These are phyloP conservation scores for Hedychridium roseum DNA, from an alignment of 2,888 invertebrate species.

Conservation along the genomic window DNA sequence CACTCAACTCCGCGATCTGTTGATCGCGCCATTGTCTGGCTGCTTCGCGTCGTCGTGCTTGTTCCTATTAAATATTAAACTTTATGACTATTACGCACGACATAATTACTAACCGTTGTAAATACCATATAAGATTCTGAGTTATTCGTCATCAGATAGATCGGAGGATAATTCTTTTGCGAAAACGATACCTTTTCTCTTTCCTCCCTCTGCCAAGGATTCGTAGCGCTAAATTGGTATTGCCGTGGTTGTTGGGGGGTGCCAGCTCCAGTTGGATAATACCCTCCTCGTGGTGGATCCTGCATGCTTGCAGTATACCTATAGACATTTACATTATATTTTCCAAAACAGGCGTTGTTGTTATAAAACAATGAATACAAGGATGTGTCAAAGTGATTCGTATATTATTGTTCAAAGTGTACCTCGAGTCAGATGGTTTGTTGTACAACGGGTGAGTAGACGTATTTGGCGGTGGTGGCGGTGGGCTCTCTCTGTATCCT, in stretches of 20 bases:
- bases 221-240: constrained; percentile 67
- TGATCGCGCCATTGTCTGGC: constrained; percentile 83
- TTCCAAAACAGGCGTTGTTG: too few relatives aligned
- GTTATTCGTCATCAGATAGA: too few relatives aligned
- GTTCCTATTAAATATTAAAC: constrained; percentile 63
- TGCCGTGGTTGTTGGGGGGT: constrained; percentile 62
- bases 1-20: constrained; percentile 82
- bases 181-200: constrained; percentile 81
- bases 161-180: too few relatives aligned
- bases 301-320: constrained; percentile 76
- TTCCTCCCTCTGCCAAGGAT: constrained; percentile 95
- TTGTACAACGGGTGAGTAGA: constrained; percentile 75
- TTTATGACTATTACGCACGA: background rate
- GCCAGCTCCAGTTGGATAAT: constrained; percentile 66
- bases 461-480: constrained; percentile 76
- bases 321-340: constrained; percentile 6
- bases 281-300: constrained; percentile 79
- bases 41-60: constrained; percentile 77
- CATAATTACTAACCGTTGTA: background rate
- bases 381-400: constrained; percentile 1
- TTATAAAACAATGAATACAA: background rate
- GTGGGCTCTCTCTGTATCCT: constrained; percentile 61
- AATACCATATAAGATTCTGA: too few relatives aligned
- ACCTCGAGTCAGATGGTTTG: constrained; percentile 57
- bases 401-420: background rate